Evolutionary conservation across 2,797 vertebrate species (phyloP), one percentile per base, ranked within the genome.

Genomic region (Epinephelus coioides): DNA sequence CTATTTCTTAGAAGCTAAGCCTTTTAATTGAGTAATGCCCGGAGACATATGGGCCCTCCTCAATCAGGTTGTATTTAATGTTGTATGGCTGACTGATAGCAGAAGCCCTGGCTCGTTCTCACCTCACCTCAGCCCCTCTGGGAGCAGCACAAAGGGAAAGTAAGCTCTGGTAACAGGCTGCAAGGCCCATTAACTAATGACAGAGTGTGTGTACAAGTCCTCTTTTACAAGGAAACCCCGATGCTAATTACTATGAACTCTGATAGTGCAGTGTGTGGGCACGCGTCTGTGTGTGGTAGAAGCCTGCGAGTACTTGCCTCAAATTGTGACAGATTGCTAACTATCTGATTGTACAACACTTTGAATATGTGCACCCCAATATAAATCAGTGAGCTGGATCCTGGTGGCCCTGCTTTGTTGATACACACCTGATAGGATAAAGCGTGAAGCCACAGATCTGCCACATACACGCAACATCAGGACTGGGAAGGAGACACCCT

Each of bases 101-200:
- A 80, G 79, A 76, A 84, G 84, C 83, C 82, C 62, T 34, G 78
- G 86, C 82, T 72, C 70, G 34, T 85, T 86, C 88, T 86, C 86
- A 78, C 79, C 84, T 92, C 90, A 83, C 78, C 88, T 85, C 85
- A 67, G 69, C 78, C 74, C 84, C 89, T 79, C 63, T 46, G 88
- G 89, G 87, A 89, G 85, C 69, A 75, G 81, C 73, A 81, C 68
- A 51, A 73, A 87, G 81, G 75, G 65, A 88, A 88, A 85, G 78
- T 78, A 73, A 87, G 85, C 80, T 82, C 71, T 84, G 84, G 88
- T 83, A 89, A 83, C 78, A 89, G 81, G 86, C 91, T 92, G 87
- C 87, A 81, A 83, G 91, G 87, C 86, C 91, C 90, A 92, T 93
- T 94, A 95, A 87, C 91, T 94, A 95, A 95, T 94, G 94, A 95